These are phyloP conservation scores for Platyrinchus mystaceus DNA, from an alignment of 2,797 vertebrate genomes.

Conservation along the genomic window DNA sequence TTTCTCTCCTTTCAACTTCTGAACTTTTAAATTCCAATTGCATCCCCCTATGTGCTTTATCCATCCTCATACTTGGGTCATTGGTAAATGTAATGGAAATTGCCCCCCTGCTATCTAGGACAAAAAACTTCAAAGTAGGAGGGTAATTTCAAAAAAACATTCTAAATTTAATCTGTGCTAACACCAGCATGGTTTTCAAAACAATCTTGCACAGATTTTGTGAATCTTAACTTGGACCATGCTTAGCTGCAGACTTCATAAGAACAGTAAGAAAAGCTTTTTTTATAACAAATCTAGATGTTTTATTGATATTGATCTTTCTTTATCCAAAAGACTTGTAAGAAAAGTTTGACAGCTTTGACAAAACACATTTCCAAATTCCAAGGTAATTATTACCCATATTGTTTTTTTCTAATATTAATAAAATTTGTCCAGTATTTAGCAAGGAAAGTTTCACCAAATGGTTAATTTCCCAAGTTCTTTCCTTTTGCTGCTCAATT, in stretches of 20 bases:
- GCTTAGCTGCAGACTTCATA: neutral
- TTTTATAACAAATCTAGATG: neutral
- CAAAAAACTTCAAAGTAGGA: neutral
- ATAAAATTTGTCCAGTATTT: neutral
- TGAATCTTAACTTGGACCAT: neutral
- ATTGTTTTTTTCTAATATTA: neutral
- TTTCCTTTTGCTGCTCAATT: neutral
- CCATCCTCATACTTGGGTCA: neutral
- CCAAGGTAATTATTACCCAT: neutral
- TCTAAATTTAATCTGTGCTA: neutral
- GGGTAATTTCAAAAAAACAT: neutral
- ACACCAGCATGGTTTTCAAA: neutral
- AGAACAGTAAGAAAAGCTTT: neutral
- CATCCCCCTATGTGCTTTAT: neutral
- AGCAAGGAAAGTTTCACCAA: neutral
- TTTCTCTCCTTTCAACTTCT: neutral
- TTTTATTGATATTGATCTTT: neutral
- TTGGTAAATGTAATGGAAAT: neutral
- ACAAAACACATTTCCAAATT: neutral
- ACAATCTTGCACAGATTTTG: neutral
- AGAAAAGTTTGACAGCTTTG: neutral
- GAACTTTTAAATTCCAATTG: neutral
- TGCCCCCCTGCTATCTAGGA: neutral
- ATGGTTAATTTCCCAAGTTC: neutral
- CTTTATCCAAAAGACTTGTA: neutral